Conservation (phyloP, 2,888 invertebrate genomes). For the Zygaena filipendulae region DNA sequence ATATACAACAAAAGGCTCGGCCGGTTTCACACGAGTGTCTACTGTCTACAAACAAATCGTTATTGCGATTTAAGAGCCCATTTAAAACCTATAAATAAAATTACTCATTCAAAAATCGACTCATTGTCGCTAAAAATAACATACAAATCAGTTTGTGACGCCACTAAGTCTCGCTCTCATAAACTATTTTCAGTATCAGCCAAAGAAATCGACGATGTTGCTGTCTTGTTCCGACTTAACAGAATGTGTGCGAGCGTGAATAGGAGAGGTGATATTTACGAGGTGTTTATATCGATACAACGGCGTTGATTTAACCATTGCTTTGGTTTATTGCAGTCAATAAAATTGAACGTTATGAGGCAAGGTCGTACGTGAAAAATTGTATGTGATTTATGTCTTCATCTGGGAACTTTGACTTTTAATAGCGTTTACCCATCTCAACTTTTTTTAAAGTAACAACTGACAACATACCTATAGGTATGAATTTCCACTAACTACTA, state of each 20-base stretch:
- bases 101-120: conserved; percentile 21
- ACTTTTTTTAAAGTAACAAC: too few relatives aligned
- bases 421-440: too few relatives aligned
- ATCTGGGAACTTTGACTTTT: conserved; percentile 36
- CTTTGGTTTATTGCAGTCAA: conserved; percentile 67
- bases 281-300: conserved; percentile 63
- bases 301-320: conserved; percentile 66
- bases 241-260: conserved; percentile 22
- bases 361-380: conserved; percentile 64
- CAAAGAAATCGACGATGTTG: conserved; percentile 42
- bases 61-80: conserved; percentile 67
- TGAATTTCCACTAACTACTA: too few relatives aligned
- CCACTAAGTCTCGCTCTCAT: conserved; percentile 52
- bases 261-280: conserved; percentile 45
- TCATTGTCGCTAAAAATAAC: conserved; percentile 20
- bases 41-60: conserved; percentile 64
- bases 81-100: conserved; percentile 62
- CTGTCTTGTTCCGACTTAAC: conserved; percentile 26
- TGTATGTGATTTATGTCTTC: conserved; percentile 56
- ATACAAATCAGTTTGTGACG: conserved; percentile 22
- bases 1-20: conserved; percentile 37
- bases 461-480: too few relatives aligned
- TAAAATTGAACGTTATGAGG: conserved; percentile 68
- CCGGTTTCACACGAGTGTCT: conserved; percentile 37
- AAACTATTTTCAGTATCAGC: conserved; percentile 63